phyloP scores from a whole-genome alignment of 2,888 invertebrate genomes.

The Danaus chrysippus region DNA sequence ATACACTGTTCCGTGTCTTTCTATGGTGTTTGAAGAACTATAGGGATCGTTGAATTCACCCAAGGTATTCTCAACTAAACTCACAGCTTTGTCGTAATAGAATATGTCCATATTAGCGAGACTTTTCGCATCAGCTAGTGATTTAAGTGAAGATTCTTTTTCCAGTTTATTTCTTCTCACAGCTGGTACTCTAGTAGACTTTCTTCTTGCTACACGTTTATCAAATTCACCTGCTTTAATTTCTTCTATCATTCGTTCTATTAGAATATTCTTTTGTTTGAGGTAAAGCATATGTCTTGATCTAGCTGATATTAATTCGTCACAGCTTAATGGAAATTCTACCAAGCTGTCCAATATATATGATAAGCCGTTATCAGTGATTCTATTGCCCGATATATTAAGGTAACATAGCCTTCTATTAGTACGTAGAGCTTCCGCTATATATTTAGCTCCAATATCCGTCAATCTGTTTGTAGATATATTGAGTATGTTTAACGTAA shows the following conservation, averaged over 20 bases:
- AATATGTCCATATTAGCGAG: slow-evolving; percentile 30
- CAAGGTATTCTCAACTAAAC: slow-evolving; percentile 36
- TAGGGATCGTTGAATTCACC: slow-evolving; percentile 47
- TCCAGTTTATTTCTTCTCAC: slow-evolving; percentile 38
- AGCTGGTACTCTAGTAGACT: slow-evolving; percentile 16
- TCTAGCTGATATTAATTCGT: slow-evolving; percentile 43
- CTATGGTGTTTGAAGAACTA: slow-evolving; percentile 32
- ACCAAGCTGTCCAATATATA: slow-evolving; percentile 40
- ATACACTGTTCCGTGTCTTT: slow-evolving; percentile 35
- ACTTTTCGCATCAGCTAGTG: slow-evolving; percentile 34
- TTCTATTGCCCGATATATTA: slow-evolving; percentile 50
- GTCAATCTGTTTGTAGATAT: slow-evolving; percentile 55
- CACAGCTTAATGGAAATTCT: slow-evolving; percentile 43
- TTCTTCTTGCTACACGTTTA: slow-evolving; percentile 34
- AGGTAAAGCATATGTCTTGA: slow-evolving; percentile 40
- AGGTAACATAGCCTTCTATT: slow-evolving; percentile 52
- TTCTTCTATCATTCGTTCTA: slow-evolving; percentile 35
- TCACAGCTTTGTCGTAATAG: slow-evolving; percentile 41
- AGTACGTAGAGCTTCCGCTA: slow-evolving; percentile 44
- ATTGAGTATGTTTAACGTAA: slow-evolving; percentile 45
- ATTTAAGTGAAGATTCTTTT: slow-evolving; percentile 35
- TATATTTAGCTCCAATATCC: slow-evolving; percentile 43
- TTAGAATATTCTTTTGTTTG: slow-evolving; percentile 38
- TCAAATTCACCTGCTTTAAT: slow-evolving; percentile 37
- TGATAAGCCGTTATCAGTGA: slow-evolving; percentile 48